These are phyloP conservation scores for Polietes domitor DNA, from an alignment of 2,888 invertebrate genomes.

Conservation along the genomic window DNA sequence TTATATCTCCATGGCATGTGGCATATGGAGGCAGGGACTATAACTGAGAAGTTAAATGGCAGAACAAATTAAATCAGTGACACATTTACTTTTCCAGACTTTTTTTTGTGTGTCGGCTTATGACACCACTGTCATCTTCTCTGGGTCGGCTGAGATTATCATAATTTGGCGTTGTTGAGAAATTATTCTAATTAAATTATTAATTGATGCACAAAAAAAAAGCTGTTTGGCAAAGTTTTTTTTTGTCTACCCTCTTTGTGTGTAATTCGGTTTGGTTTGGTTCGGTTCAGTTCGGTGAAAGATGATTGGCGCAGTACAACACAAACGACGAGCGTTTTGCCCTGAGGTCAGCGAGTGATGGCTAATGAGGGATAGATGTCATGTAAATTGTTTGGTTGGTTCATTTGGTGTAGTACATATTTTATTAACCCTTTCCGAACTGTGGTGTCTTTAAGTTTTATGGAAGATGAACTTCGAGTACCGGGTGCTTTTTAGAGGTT, in stretches of 20 bases:
- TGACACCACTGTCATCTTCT: background rate
- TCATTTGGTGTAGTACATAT: background rate
- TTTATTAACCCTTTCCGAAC: background rate
- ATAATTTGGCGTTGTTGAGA: conserved; percentile 5
- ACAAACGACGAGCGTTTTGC: background rate
- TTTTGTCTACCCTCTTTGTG: background rate
- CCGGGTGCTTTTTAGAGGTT: no score
- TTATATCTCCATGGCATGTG: background rate
- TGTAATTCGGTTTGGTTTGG: background rate
- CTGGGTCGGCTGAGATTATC: background rate
- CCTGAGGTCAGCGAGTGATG: background rate
- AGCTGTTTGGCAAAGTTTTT: conserved; percentile 9
- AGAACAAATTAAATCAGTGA: conserved; percentile 11
- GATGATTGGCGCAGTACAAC: background rate
- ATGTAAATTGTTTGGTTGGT: background rate
- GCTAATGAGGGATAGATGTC: background rate
- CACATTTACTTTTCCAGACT: conserved; percentile 10
- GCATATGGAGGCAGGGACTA: no score
- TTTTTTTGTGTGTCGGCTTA: background rate
- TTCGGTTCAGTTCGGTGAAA: background rate
- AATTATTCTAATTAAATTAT: conserved; percentile 31
- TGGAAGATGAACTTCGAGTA: no score
- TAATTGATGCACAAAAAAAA: conserved; percentile 14
- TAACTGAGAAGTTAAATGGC: no score
- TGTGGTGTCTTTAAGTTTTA: no score